These are phyloP conservation scores for Equus quagga DNA, from an alignment of 2,113 vertebrate species.

Conservation along the genomic window DNA sequence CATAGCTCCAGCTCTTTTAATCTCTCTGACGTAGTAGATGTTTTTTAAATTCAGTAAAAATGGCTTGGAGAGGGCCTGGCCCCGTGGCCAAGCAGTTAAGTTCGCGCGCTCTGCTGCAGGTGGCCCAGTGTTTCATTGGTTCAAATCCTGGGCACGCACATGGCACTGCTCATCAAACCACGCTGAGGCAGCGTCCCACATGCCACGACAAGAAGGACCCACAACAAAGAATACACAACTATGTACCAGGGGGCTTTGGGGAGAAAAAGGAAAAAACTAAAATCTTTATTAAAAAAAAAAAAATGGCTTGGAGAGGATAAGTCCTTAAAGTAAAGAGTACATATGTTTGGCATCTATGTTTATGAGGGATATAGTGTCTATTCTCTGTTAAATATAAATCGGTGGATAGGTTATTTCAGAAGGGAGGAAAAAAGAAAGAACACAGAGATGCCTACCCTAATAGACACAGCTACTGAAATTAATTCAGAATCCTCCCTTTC, in stretches of 20 bases:
- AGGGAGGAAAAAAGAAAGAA: background rate
- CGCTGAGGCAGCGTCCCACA: no score
- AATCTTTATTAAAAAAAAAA: no score
- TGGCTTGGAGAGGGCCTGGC: background rate
- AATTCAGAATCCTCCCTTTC: conserved; percentile 6
- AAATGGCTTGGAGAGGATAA: background rate
- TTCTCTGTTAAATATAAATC: conserved; percentile 26
- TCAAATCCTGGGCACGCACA: no score
- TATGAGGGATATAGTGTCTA: background rate
- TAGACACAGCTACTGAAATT: background rate
- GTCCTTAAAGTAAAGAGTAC: background rate
- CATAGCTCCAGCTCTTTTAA: background rate
- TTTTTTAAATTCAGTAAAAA: background rate
- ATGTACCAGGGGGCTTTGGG: no score
- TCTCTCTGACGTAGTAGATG: background rate
- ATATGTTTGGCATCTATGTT: background rate
- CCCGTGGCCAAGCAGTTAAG: no score
- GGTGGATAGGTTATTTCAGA: background rate
- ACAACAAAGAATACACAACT: no score
- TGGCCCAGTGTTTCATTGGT: no score
- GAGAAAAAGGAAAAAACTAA: no score
- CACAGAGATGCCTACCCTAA: background rate
- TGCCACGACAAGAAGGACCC: no score
- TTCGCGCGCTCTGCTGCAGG: no score
- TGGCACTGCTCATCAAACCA: no score